Base-by-base conservation (phyloP, 2,888 invertebrate species). In the Mesodorylaimus sp. region DNA sequence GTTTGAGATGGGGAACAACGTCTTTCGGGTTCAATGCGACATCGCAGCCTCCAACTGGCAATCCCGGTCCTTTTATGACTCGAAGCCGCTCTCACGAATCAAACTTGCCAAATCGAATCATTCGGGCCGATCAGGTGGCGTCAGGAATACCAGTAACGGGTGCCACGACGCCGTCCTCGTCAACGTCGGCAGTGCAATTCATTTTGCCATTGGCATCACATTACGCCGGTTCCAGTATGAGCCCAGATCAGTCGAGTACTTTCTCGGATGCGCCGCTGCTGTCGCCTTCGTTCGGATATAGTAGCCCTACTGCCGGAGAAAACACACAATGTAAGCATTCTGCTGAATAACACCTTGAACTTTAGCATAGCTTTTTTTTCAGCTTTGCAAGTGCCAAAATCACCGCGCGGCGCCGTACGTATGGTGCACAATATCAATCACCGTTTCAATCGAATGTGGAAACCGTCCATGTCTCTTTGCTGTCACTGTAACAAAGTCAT, bases 31-130 rank as follows among this genome's bases (percentile, higher is more conserved):
- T n/a, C n/a, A n/a, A n/a, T 10, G 10, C 21, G 44, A 10, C 23
- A 23, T 32, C 32, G 29, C 7, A 3, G 45, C 3, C 19, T n/a
- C 7, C 28, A 5, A 3, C 3, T 32, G 7, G 5, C 10, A 37
- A 3, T 3, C 36, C 23, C 16, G 5, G 7, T 3, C 29, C 16
- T 21, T 27, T 27, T 7, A 48, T 42, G 42, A 48, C 25, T 3
- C 36, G 50, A 19, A 39, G 39, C 27, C 46, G 39, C 16, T 48
- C 47, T 3, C 45, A 48, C 42, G 50, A 50, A 32, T 48, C 47
- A 16, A 32, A 50, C 19, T 25, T 50, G 38, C 45, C 13, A 19
- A 16, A 48, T 45, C 43, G 48, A 13, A 45, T 48, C 21, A 3
- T 10, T 44, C 26, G 43, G 5, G 27, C 42, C n/a, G 19, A n/a